phyloP scores from a whole-genome alignment of 1,140 invertebrate genomes.

The Drosophila truncata region DNA sequence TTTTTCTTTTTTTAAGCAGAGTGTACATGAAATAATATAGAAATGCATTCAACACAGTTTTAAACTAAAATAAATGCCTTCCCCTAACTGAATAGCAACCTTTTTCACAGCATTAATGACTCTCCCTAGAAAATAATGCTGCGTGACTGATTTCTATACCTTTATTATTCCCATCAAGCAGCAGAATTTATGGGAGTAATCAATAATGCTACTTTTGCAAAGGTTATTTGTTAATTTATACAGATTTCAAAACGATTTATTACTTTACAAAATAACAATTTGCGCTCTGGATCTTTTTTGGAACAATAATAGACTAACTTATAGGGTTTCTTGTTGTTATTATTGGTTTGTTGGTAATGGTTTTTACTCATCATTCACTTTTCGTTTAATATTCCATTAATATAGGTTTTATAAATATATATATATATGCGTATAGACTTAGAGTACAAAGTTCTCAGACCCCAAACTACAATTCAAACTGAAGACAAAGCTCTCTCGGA shows the following conservation, averaged over 20 bases:
- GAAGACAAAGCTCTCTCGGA: constrained; percentile 12
- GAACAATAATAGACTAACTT: constrained; percentile 65
- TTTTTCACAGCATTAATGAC: constrained; percentile 2
- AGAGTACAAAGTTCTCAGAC: constrained; percentile 61
- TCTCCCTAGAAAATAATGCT: constrained; percentile 12
- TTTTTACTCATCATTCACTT: constrained; percentile 31
- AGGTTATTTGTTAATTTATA: constrained; percentile 8
- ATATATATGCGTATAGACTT: constrained; percentile 61
- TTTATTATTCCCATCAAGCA: not conserved
- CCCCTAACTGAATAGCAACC: constrained; percentile 37
- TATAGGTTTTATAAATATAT: constrained; percentile 54
- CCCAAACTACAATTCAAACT: constrained; percentile 44
- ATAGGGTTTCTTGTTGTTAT: constrained; percentile 35
- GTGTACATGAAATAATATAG: constrained; percentile 21
- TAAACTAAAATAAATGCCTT: constrained; percentile 74
- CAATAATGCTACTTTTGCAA: constrained; percentile 6
- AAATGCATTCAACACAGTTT: constrained; percentile 54
- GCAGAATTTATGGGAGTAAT: not conserved
- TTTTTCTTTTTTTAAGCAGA: constrained; percentile 22
- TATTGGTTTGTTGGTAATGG: constrained; percentile 19
- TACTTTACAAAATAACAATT: constrained; percentile 73
- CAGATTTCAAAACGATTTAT: constrained; percentile 39
- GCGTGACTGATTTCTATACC: not conserved
- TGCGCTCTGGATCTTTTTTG: constrained; percentile 66
- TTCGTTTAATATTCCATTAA: constrained; percentile 45